Percentiles rank a stretch among this genome's conserved stretches.
Conservation (phyloP, 2,113 vertebrate species). For the Chaetops frenatus region DNA sequence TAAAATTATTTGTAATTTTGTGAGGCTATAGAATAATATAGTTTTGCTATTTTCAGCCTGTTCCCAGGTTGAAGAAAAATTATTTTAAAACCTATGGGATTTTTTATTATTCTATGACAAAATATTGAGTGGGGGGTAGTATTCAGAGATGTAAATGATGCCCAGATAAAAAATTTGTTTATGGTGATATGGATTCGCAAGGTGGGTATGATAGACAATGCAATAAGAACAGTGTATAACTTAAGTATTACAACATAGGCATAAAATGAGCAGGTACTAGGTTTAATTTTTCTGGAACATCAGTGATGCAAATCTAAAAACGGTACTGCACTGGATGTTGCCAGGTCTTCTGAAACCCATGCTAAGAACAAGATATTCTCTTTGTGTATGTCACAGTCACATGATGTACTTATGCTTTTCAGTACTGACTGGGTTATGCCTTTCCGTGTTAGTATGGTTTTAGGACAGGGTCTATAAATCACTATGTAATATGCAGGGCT, state of each 20-base stretch:
- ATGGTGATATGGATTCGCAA: neutral
- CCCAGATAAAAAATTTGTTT: neutral
- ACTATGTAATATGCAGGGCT: constrained; percentile 67
- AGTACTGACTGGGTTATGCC: constrained; percentile 51
- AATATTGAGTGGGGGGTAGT: neutral
- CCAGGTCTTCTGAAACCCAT: neutral
- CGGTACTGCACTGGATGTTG: neutral
- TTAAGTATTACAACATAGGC: neutral
- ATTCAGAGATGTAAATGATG: neutral
- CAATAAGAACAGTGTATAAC: neutral
- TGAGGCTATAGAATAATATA: neutral
- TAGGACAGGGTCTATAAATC: constrained; percentile 70
- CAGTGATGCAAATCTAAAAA: neutral
- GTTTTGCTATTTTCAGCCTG: neutral
- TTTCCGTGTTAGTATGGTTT: constrained; percentile 66
- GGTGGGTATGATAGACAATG: neutral
- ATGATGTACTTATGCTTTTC: constrained; percentile 46
- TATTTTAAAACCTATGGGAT: rapidly evolving
- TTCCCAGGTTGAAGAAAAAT: neutral
- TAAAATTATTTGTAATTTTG: neutral
- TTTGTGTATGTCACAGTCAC: neutral
- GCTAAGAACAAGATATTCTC: neutral
- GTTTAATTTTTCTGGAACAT: neutral
- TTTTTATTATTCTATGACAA: neutral
- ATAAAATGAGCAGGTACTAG: neutral